Evolutionary conservation across 2,888 invertebrate species (phyloP), one percentile per base, ranked within the genome.

Genomic region (Latrodectus elegans): DNA sequence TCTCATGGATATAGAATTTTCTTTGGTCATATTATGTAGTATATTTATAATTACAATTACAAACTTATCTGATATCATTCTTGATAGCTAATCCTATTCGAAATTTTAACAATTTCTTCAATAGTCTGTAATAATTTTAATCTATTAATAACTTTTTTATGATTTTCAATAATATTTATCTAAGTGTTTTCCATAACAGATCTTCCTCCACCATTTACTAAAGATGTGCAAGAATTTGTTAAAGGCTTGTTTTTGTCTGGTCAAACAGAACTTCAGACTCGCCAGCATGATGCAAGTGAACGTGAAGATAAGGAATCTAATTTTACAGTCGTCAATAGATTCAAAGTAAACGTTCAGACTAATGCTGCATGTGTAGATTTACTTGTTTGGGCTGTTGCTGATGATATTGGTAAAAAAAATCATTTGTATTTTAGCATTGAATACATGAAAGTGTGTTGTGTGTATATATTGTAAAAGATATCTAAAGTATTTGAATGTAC

Each of bases 361-460:
- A 98, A 98, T 93, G 97, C 99, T 0, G 98, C 98, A 0, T 99
- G 99, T 91, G 97, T 99, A 0, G 99, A 99, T 92, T 94, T 99
- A 10, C 94, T 99, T 1, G 98, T 99, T 53, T 99, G 99, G 99
- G 98, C 99, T 0, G 97, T 98, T 90, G 96, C 96, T 0, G 99
- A 99, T 92, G 99, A 99, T 93, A 96, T 97, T 91, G 97, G 98
- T 97, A 92, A 93, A 92, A 71, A 38, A 17, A 3, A 6, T 11
- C 10, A 10, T 60, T 6, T 60, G 14, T 15, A 11, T 60, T 60
- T 60, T 60, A 15, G 60, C n/a, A 10, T 9, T 60, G n/a, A 60
- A 60, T 11, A 60, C 60, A 60, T 12, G 12, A 15, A 8, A 60
- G 12, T 55, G 55, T 55, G 15, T 60, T 22, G 26, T 9, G 2